Evolutionary conservation across 2,797 vertebrate species (phyloP), one percentile per base, ranked within the genome.

Genomic region (Lates japonicus): DNA sequence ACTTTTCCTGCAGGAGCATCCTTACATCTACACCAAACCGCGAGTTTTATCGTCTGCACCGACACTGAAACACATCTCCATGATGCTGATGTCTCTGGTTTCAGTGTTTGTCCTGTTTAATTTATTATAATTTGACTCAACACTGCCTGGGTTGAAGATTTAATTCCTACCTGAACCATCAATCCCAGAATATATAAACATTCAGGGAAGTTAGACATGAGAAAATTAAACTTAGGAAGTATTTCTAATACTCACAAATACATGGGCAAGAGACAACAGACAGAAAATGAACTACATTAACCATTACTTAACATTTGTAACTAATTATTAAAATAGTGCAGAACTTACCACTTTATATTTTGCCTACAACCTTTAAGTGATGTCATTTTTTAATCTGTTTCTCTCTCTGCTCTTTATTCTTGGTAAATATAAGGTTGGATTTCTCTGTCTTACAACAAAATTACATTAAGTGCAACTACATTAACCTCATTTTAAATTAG

Each of bases 21-120:
- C 92, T 11, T 94, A 91, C 74, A 93, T 93, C 82, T 89, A 87
- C 76, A 93, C 88, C 55, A 84, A 69, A 78, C 80, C 87, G 0
- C 11, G 16, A n/a, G 31, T 0, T 14, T 19, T 2, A 1, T 77
- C 75, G 1, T 78, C 81, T 10, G 68, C 76, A 14, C 19, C 20
- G 13, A 7, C n/a, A 1, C 33, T 74, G 46, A 68, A 9, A 11
- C 33, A 29, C 13, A 31, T 74, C 73, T 76, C 70, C 6, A 0
- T 39, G 41, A 71, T 33, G 76, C 22, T 79, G 41, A 22, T 19
- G 9, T 42, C 49, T 62, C 60, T 78, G n/a, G 6, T 88, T 0
- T 69, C 25, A 44, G 11, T 58, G 19, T 31, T 46, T 10, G 49
- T 49, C 33, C 6, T 63, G 20, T 39, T 70, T 31, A 3, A 22